These are phyloP conservation scores for Corticium candelabrum DNA, from an alignment of 37 sponge, comb jelly and placozoan species.

Conservation along the genomic window DNA sequence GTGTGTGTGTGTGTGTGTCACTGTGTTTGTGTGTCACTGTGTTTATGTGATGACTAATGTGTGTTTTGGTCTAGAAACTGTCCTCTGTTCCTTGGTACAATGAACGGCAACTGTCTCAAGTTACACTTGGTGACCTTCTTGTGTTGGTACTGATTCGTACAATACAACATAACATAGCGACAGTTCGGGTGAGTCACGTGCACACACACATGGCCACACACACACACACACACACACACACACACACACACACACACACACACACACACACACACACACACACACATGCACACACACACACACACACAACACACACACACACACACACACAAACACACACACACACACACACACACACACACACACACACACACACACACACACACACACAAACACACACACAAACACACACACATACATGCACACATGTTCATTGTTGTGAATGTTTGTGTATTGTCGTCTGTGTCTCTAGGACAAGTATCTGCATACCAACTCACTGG, in stretches of 20 bases:
- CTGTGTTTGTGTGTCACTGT: conserved; percentile 44
- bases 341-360: too few relatives aligned
- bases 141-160: conserved; percentile 72
- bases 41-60: conserved; percentile 41
- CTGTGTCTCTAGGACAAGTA: conserved; percentile 72
- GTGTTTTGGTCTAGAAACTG: conserved; percentile 33
- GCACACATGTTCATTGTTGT: too few relatives aligned
- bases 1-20: conserved; percentile 58
- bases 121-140: conserved; percentile 78
- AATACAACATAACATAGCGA: conserved; percentile 83
- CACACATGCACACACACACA: too few relatives aligned
- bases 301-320: too few relatives aligned
- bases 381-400: too few relatives aligned
- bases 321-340: too few relatives aligned
- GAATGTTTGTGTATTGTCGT: background rate
- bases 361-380: too few relatives aligned
- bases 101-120: conserved; percentile 47
- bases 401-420: too few relatives aligned
- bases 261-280: too few relatives aligned
- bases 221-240: too few relatives aligned
- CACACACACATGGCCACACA: too few relatives aligned
- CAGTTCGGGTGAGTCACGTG: conserved; percentile 73
- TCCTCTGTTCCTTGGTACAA: conserved; percentile 70
- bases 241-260: too few relatives aligned
- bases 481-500: conserved; percentile 95